These are phyloP conservation scores for Bimastos eiseni DNA, from an alignment of 2,888 invertebrate species.

Conservation along the genomic window DNA sequence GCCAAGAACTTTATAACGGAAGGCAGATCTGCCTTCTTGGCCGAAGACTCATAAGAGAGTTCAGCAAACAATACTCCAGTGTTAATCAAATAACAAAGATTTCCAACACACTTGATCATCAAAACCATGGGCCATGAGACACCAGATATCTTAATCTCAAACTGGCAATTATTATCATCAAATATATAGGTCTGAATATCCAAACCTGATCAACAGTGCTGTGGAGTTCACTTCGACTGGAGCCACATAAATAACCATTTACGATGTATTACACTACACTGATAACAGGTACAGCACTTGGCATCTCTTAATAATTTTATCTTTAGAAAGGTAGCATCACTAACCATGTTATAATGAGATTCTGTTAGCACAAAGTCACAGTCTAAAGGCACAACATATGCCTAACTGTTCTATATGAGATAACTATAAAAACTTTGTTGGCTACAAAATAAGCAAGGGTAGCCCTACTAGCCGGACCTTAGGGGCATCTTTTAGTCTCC, in stretches of 20 bases:
- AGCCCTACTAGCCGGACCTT: too few relatives aligned
- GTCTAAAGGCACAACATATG: background rate
- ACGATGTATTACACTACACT: slow-evolving; percentile 3
- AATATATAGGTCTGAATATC: background rate
- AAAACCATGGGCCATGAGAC: background rate
- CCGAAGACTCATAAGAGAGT: background rate
- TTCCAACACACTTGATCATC: background rate
- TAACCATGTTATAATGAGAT: background rate
- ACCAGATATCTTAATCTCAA: background rate
- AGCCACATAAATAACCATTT: background rate
- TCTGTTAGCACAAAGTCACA: background rate
- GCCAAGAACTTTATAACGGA: background rate
- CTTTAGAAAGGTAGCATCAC: background rate
- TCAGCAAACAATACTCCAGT: background rate
- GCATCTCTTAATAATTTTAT: background rate
- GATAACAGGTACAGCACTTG: background rate
- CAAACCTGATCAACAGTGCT: background rate
- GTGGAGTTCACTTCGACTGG: background rate
- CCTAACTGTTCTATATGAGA: background rate
- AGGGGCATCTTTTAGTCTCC: too few relatives aligned
- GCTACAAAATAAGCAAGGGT: too few relatives aligned
- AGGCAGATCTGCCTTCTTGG: background rate
- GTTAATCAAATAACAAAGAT: background rate
- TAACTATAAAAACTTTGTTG: too few relatives aligned
- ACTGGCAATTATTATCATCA: background rate